Base-by-base conservation (phyloP, 2,113 vertebrate genomes). In the Anthoscopus minutus region DNA sequence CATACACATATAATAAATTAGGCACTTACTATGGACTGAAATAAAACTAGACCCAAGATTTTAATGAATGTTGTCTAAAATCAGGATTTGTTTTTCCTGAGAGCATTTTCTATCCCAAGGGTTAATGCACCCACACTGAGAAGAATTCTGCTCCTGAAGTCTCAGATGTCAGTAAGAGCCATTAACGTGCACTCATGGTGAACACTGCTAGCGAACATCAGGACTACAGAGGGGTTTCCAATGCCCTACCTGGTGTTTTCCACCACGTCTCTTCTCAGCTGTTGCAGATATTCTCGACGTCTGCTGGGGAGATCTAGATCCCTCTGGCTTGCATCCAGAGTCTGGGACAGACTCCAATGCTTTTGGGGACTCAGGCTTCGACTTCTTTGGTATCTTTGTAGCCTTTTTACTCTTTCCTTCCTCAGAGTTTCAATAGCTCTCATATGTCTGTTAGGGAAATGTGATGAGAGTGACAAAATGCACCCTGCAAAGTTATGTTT, bases 301-400 rank as follows among this genome's bases (percentile, higher is more conserved):
- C 94, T 96, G 93, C 98, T 98, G 76, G 98, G 98, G n/a, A 96
- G 86, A 54, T 98, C 98, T 6, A 92, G 76, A 38, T 96, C 92
- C 58, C 92, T 95, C 65, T 96, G 80, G 27, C 93, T 94, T 7
- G 81, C 17, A 30, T 97, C 97, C 44, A 95, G 81, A 6, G 28
- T 64, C 69, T 97, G 93, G 54, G 95, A 92, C 38, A 96, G 30
- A 69, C 89, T 95, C 35, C 97, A 42, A 22, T 97, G 98, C 90
- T 98, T 99, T 83, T 98, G 97, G 56, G 98, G 98, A 94, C 99
- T 99, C 65, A 99, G 96, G 88, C 99, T 99, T 35, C 98, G 98
- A 45, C 98, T 97, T 90, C 99, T 98, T 19, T 97, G 95, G 83
- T 92, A 98, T 31, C 90, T 98, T 77, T 98, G 98, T 50, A 99